A percentile compares a stretch with the other conserved stretches of the same genome.
Conservation (phyloP, 2,888 invertebrate genomes). For the Eupithecia inturbata region DNA sequence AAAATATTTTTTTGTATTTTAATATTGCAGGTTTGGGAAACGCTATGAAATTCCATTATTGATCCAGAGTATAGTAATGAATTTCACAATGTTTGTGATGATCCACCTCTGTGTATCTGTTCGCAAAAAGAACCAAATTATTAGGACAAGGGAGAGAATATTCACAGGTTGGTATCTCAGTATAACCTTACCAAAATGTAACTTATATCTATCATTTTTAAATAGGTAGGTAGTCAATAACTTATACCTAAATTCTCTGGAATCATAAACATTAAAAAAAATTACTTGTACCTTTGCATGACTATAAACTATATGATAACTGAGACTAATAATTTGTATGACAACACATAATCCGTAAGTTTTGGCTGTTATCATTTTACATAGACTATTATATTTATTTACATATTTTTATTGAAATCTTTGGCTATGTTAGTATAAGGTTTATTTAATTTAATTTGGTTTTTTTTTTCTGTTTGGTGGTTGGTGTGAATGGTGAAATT, state of each 20-base stretch:
- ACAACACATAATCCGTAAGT: background rate
- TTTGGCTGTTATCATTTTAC: background rate
- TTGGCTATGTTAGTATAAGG: slow-evolving; percentile 47
- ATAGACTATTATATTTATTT: slow-evolving; percentile 23
- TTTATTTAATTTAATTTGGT: slow-evolving; percentile 68
- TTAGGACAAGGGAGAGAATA: slow-evolving; percentile 89
- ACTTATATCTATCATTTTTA: background rate
- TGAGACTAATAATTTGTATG: background rate
- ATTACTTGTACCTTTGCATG: background rate
- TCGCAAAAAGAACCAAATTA: slow-evolving; percentile 91
- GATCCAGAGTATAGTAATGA: slow-evolving; percentile 99
- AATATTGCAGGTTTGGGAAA: slow-evolving; percentile 97
- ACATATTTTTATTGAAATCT: slow-evolving; percentile 25
- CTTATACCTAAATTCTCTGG: background rate
- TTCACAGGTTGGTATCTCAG: slow-evolving; percentile 89
- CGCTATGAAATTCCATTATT: slow-evolving; percentile 97
- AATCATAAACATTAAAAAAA: background rate
- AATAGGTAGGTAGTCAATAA: background rate
- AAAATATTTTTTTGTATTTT: slow-evolving; percentile 42
- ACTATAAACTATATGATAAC: background rate
- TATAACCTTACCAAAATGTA: slow-evolving; percentile 9
- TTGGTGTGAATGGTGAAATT: slow-evolving; percentile 78
- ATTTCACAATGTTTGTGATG: slow-evolving; percentile 97
- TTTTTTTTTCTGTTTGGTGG: slow-evolving; percentile 81
- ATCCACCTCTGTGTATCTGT: slow-evolving; percentile 96